Percentiles rank a stretch among this genome's conserved stretches.
Conservation (phyloP, 1,140 invertebrate genomes). For the Kradibia gibbosae region DNA sequence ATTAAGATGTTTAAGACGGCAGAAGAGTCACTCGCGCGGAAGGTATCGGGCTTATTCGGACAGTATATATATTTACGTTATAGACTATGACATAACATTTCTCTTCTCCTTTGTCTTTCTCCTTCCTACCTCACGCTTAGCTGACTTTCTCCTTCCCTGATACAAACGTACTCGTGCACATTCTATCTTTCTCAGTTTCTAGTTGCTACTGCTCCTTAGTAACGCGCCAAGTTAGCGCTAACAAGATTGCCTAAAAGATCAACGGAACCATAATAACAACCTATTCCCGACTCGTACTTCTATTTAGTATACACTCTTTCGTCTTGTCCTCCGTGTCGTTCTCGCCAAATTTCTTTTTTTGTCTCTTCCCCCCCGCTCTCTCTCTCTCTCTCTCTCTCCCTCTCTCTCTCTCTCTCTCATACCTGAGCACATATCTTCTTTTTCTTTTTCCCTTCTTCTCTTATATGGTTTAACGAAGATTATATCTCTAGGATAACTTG, state of each 20-base stretch:
- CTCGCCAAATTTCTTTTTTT: no score
- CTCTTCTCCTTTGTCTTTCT: not conserved
- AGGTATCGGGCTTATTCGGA: not conserved
- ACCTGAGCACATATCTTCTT: not conserved
- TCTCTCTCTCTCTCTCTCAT: not conserved
- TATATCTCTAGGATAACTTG: conserved; percentile 39
- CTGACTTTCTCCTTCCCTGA: not conserved
- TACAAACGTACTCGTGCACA: no score
- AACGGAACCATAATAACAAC: conserved; percentile 32
- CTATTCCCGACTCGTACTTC: conserved; percentile 26
- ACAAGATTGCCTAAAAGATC: conserved; percentile 63
- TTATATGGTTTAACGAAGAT: conserved; percentile 44
- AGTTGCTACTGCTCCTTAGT: not conserved
- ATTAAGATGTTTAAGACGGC: conserved; percentile 3
- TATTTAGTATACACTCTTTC: conserved; percentile 29
- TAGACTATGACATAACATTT: conserved; percentile 20
- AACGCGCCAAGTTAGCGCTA: conserved; percentile 54
- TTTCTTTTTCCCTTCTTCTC: conserved; percentile 2
- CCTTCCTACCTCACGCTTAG: not conserved
- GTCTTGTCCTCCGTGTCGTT: no score
- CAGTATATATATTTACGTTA: not conserved
- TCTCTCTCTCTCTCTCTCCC: conserved; percentile 4
- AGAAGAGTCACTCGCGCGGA: not conserved
- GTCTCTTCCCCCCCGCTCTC: conserved; percentile 7
- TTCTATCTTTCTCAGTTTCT: not conserved